A percentile compares a stretch with the other conserved stretches of the same genome.
These are phyloP conservation scores for Atrina japonica DNA, from an alignment of 2,888 invertebrate species.

Conservation along the genomic window DNA sequence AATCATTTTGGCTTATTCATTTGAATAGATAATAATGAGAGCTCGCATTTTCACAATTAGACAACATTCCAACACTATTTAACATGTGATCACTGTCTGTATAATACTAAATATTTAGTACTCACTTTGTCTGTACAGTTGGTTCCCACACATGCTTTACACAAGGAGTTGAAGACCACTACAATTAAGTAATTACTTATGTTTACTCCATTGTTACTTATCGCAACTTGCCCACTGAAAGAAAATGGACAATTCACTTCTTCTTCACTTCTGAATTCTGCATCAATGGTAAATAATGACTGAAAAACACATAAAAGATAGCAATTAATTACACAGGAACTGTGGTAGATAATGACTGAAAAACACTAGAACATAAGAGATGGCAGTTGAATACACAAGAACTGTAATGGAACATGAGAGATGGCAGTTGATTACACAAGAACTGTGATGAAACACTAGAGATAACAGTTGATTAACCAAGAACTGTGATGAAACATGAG, in stretches of 20 bases:
- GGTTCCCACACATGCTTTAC: conserved; percentile 43
- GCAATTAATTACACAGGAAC: background rate
- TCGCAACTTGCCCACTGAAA: conserved; percentile 41
- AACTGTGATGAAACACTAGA: too few relatives aligned
- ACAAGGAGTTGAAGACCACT: conserved; percentile 50
- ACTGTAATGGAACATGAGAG: too few relatives aligned
- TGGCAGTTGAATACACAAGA: too few relatives aligned
- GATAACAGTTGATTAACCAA: too few relatives aligned
- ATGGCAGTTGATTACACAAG: too few relatives aligned
- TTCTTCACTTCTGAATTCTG: conserved; percentile 49
- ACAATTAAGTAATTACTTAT: conserved; percentile 35
- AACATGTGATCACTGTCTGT: too few relatives aligned
- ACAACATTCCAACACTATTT: background rate
- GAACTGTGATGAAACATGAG: too few relatives aligned
- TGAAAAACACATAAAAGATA: conserved; percentile 11
- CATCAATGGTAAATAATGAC: conserved; percentile 22
- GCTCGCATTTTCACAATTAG: background rate
- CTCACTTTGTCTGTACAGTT: conserved; percentile 47
- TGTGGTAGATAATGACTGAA: too few relatives aligned
- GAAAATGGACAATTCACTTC: conserved; percentile 52
- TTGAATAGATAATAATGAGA: too few relatives aligned
- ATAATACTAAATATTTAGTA: too few relatives aligned
- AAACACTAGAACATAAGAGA: too few relatives aligned
- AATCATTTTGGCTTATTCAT: too few relatives aligned
- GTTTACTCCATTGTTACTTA: conserved; percentile 48